Base-by-base conservation (phyloP, 1,140 invertebrate species). In the Cyrtorhinus lividipennis region DNA sequence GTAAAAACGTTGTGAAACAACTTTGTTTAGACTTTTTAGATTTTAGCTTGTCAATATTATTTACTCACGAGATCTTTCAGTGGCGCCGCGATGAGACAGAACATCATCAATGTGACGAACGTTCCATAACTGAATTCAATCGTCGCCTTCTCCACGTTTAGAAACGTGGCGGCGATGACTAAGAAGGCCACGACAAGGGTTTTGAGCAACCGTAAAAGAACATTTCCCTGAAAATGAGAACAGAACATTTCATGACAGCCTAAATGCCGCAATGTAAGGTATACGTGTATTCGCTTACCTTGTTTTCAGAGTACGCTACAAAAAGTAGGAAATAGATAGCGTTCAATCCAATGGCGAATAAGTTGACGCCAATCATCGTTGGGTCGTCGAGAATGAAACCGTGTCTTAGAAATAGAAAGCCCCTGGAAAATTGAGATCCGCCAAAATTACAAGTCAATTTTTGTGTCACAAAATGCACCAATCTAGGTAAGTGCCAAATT, bases 321-420 rank as follows among this genome's bases (percentile, higher is more conserved):
- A 80, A 90, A 15, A 83, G 71, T 56, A 74, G 59, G 63, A 83
- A 73, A 68, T 88, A 90, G 10, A 80, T 38, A 0, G 80, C 69
- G 70, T 86, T 89, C 27, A 85, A 73, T 1, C 78, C 68, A 59
- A 86, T 73, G 64, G 84, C 86, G 70, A 83, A 79, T 61, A 86
- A 68, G 75, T 88, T 89, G 24, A 88, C 83, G 70, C 78, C 78
- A 48, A 87, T 83, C 83, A 87, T 88, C 0, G 78, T 80, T 62
- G 76, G 72, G 71, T 90, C 87, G 26, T 80, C 73, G 20, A 90
- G 72, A 48, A 89, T 78, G 61, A 78, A 73, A 26, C 81, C 85
- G 72, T 85, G 83, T 67, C 83, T 81, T 56, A 89, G 74, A 76
- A 85, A 85, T 25, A 89, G 73, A 56, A 84, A 71, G 30, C 79